Evolutionary conservation across 1,140 invertebrate genomes (phyloP), one percentile per base, ranked within the genome.

Genomic region (Atta texana): DNA sequence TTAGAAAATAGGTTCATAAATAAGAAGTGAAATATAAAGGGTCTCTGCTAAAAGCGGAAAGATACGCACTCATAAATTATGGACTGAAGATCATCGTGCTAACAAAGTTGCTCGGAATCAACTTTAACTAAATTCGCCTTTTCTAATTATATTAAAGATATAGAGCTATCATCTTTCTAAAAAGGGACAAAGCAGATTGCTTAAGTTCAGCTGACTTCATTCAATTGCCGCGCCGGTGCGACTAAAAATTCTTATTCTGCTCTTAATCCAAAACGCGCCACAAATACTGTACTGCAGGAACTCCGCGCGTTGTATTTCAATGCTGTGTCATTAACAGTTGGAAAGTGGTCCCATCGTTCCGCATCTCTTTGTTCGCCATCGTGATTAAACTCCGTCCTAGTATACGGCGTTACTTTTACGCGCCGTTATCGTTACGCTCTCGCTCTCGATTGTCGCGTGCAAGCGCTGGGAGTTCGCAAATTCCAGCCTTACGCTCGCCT

Each of bases 291-390:
- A 39, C 34, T 16, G 78, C 77, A 69, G 66, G 39, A 57, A 57
- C 49, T 51, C 49, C 16, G 21, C 34, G 51, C 51, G 66, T 10
- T 51, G 34, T 18, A 34, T 72, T 81, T 71, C 78, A 81, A 81
- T 81, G 78, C 78, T 72, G 44, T 53, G 68, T 81, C 66, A 49
- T 81, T 81, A 81, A 81, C 66, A 71, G 78, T 57, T 81, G 66
- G 78, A 81, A 81, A 81, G 66, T 81, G 39, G 78, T 51, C 21
- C 63, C 49, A 51, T 71, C 64, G 63, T 12, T 49, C 51, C 14
- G 31, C 28, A 28, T 31, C 66, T 71, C 66, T 81, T 81, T 81
- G 78, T 81, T 57, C 78, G 21, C 34, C 6, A 0, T 2, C 31
- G 66, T 71, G 78, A 81, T 81, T 81, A 81, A 81, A 81, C 78